Conservation (phyloP, 2,797 vertebrate species). For the Clarias pachynema region DNA sequence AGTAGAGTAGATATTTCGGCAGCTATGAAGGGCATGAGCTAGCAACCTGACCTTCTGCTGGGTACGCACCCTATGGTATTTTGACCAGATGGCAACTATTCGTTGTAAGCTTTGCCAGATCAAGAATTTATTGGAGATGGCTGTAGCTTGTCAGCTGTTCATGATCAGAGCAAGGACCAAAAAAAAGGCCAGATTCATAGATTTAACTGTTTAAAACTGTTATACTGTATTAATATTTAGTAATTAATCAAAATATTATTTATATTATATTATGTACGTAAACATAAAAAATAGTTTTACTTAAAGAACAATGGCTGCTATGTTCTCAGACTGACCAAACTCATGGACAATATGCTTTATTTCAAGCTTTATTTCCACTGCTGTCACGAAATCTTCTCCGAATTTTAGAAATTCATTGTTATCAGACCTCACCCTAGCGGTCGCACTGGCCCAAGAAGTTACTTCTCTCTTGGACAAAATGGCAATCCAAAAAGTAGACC, state of each 20-base stretch:
- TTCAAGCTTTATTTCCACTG: not conserved
- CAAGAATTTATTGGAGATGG: not conserved
- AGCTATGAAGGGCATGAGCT: not conserved
- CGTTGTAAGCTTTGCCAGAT: slow-evolving; percentile 8
- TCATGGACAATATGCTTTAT: not conserved
- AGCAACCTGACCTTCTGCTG: not conserved
- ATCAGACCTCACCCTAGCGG: not conserved
- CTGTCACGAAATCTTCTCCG: not conserved
- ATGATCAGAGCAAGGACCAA: not conserved
- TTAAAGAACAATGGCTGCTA: not conserved
- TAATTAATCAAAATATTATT: not conserved
- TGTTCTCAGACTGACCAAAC: not conserved
- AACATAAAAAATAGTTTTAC: not conserved
- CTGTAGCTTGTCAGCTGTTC: not conserved
- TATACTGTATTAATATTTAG: not conserved
- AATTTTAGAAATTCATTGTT: not conserved
- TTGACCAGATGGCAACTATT: slow-evolving; percentile 13
- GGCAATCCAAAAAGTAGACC: not conserved
- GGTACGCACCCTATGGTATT: slow-evolving; percentile 5
- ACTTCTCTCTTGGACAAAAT: not conserved
- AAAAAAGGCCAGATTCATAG: not conserved
- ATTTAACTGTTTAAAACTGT: not conserved
- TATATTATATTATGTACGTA: not conserved
- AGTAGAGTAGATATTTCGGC: not conserved
- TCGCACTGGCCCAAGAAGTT: not conserved